phyloP scores from a whole-genome alignment of 2,797 vertebrate genomes.

The Pantherophis alleghaniensis region DNA sequence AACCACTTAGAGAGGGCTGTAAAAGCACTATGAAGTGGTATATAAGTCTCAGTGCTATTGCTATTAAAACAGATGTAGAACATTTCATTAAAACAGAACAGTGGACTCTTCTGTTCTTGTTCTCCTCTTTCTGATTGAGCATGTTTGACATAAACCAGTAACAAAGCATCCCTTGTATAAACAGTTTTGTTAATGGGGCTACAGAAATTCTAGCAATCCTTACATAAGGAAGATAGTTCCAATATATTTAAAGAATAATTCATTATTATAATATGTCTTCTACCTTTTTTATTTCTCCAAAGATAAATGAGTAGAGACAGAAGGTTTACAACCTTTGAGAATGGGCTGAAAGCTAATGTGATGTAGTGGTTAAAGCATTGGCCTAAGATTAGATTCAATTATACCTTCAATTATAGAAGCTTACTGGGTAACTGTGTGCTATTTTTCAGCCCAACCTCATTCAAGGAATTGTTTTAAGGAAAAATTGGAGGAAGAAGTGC shows the following conservation, averaged over 20 bases:
- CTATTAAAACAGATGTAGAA: neutral
- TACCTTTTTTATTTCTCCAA: neutral
- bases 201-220: neutral
- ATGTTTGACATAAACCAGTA: neutral
- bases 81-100: neutral
- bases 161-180: neutral
- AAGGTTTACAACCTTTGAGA: neutral
- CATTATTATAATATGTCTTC: neutral
- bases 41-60: too few species aligned
- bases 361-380: neutral
- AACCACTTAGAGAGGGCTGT: too few species aligned
- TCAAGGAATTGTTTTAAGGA: too few species aligned
- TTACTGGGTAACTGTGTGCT: too few species aligned
- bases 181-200: neutral
- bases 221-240: neutral
- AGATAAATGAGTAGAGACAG: neutral
- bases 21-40: too few species aligned
- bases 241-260: neutral
- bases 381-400: neutral
- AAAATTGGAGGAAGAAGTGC: too few species aligned
- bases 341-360: neutral
- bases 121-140: neutral
- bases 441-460: neutral
- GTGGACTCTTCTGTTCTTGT: neutral
- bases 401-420: too few species aligned